phyloP scores from a whole-genome alignment of 2,888 invertebrate genomes.

The Napeogenes sylphis region DNA sequence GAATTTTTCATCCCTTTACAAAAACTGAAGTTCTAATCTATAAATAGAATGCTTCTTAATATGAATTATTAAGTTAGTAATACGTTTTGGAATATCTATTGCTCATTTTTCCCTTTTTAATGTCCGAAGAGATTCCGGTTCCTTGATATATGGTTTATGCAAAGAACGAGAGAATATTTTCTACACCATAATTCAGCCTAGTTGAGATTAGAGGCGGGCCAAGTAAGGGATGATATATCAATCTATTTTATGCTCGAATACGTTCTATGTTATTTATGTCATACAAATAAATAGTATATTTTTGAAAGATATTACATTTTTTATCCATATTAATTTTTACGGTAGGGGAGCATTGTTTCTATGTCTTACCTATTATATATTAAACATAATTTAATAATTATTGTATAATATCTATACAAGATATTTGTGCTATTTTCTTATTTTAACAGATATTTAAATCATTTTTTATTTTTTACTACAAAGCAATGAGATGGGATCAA shows the following conservation, averaged over 20 bases:
- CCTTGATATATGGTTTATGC: conserved; percentile 73
- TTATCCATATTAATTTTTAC: not conserved
- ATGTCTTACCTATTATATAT: too few relatives aligned
- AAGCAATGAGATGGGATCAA: too few relatives aligned
- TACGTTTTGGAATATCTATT: conserved; percentile 61
- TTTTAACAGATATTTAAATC: too few relatives aligned
- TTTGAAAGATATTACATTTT: conserved; percentile 9
- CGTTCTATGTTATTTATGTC: conserved; percentile 17
- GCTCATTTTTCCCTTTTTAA: conserved; percentile 67
- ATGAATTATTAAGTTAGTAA: conserved; percentile 31
- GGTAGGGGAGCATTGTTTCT: not conserved
- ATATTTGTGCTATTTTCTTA: too few relatives aligned
- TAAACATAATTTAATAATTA: too few relatives aligned
- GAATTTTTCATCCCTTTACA: too few relatives aligned
- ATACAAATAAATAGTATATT: conserved; percentile 2
- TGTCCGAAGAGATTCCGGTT: conserved; percentile 62
- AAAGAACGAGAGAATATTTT: conserved; percentile 73
- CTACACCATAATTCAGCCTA: conserved; percentile 72
- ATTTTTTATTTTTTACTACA: too few relatives aligned
- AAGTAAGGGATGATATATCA: conserved; percentile 61
- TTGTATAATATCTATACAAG: too few relatives aligned
- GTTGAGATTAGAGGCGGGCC: conserved; percentile 67
- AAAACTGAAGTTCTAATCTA: not conserved
- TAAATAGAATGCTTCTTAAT: not conserved
- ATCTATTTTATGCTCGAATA: conserved; percentile 42